Evolutionary conservation across 2,888 invertebrate species (phyloP).

Genomic region (Meliscaeva auricollis): DNA sequence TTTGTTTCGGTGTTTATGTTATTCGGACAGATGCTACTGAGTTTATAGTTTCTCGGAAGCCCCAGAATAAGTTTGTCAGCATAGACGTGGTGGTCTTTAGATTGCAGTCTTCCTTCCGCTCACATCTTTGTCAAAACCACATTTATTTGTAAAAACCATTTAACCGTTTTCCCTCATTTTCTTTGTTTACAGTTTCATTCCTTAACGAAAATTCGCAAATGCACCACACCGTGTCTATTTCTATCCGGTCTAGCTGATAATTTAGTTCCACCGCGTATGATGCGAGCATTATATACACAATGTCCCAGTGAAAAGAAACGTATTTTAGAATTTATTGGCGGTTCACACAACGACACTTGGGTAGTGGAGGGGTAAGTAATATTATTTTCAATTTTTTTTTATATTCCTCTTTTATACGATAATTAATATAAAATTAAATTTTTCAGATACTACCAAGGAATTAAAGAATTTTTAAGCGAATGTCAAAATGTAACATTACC

Average conservation of each 20-base stretch:
- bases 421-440: neutral
- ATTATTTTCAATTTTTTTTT: neutral
- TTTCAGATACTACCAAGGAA: constrained; percentile 83
- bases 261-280: constrained; percentile 96
- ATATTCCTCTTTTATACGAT: neutral
- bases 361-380: constrained; percentile 90
- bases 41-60: no score
- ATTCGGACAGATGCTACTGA: no score
- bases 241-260: constrained; percentile 94
- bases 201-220: constrained; percentile 89
- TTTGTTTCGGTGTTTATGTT: no score
- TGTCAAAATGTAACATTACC: constrained; percentile 81
- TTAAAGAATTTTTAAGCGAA: constrained; percentile 81
- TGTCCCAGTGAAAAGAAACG: constrained; percentile 92
- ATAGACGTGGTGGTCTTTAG: no score
- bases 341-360: constrained; percentile 98
- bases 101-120: no score
- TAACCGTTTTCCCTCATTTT: no score
- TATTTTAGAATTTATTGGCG: constrained; percentile 90
- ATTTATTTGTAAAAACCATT: no score
- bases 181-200: constrained; percentile 88
- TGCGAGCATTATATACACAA: constrained; percentile 90
- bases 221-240: constrained; percentile 92
- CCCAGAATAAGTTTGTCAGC: no score
- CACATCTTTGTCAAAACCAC: no score